Evolutionary conservation across 2,888 invertebrate species (phyloP).

Genomic region (Caenorhabditis japonica): DNA sequence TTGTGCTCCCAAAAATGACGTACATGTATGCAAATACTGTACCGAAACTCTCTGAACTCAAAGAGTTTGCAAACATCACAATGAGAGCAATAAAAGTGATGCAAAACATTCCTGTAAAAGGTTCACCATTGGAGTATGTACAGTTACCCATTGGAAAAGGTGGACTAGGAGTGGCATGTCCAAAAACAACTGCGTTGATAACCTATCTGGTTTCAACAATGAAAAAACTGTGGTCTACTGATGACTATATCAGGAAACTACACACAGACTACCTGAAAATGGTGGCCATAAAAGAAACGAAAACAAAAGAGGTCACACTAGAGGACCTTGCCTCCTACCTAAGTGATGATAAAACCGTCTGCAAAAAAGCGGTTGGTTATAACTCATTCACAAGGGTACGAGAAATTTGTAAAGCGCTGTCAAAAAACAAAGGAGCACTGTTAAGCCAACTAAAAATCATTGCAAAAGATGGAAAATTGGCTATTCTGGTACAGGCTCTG

Average conservation of each 20-base stretch:
- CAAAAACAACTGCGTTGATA: not conserved
- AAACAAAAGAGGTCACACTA: no score
- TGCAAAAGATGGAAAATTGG: no score
- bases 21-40: constrained; percentile 7
- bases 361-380: no score
- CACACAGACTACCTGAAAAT: not conserved
- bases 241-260: not conserved
- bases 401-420: no score
- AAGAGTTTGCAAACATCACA: not conserved
- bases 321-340: no score
- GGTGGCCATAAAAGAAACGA: not conserved
- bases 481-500: no score
- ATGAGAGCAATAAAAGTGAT: not conserved
- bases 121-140: not conserved
- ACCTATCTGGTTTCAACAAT: not conserved
- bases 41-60: not conserved
- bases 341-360: no score
- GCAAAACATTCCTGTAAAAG: not conserved
- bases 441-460: no score
- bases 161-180: constrained; percentile 1
- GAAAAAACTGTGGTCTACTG: constrained; percentile 1
- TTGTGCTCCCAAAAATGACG: no score
- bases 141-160: constrained; percentile 1
- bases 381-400: no score
- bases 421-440: no score